A percentile compares a stretch with the other conserved stretches of the same genome.
Conservation (phyloP, 2,113 vertebrate species). For the Cinclus mexicanus region DNA sequence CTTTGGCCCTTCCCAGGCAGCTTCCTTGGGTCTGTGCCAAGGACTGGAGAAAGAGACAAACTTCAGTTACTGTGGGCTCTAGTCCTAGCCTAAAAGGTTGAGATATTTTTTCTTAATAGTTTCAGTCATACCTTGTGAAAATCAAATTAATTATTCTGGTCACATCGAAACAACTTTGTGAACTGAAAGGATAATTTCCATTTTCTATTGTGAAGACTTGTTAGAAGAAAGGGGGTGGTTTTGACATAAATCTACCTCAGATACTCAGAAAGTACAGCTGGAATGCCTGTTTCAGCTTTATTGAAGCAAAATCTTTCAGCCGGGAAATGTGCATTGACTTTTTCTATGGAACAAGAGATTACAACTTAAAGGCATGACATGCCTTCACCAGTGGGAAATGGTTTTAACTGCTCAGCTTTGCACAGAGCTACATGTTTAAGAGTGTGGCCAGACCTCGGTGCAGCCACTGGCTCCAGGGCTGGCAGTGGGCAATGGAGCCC, state of each 20-base stretch:
- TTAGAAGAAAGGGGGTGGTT: not conserved
- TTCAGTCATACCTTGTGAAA: not conserved
- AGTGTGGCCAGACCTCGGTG: not conserved
- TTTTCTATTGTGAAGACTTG: not conserved
- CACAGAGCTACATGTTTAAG: rapidly evolving
- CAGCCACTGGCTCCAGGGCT: rapidly evolving
- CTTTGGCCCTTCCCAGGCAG: not conserved
- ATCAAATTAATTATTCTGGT: not conserved
- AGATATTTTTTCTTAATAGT: not conserved
- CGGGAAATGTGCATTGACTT: not conserved
- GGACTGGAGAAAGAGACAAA: not conserved
- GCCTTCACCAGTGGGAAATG: not conserved
- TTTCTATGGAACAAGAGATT: not conserved
- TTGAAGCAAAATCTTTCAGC: not conserved
- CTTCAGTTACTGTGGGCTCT: not conserved
- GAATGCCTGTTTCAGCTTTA: not conserved
- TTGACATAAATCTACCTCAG: not conserved
- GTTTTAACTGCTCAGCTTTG: not conserved
- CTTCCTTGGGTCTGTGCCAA: not conserved
- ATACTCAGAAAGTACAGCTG: not conserved
- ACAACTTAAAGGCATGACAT: not conserved
- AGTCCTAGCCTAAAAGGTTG: not conserved
- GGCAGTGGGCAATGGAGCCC: not conserved
- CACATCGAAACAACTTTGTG: not conserved
- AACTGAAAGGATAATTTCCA: not conserved